These are phyloP conservation scores for Diarsia rubi DNA, from an alignment of 2,888 invertebrate genomes.

Conservation along the genomic window DNA sequence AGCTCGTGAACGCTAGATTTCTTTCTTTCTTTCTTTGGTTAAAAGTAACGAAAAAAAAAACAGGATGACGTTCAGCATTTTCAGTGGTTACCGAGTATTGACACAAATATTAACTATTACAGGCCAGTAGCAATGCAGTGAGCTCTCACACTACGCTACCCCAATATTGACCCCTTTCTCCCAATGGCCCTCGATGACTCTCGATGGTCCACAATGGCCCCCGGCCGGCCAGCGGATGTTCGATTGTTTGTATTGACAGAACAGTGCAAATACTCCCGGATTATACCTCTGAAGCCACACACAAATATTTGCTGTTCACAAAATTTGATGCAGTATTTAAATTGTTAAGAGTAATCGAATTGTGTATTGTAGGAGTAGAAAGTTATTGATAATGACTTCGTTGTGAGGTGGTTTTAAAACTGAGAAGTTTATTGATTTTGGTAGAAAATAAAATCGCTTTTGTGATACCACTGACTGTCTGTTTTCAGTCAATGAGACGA, in stretches of 20 bases:
- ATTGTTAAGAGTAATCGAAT: constrained; percentile 21
- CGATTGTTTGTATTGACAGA: constrained; percentile 58
- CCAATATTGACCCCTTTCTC: constrained; percentile 30
- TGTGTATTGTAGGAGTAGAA: constrained; percentile 8
- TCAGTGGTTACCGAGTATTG: too few relatives aligned
- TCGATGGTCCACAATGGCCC: constrained; percentile 8
- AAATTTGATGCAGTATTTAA: constrained; percentile 47
- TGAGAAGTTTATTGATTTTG: not conserved
- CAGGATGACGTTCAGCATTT: too few relatives aligned
- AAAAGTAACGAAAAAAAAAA: too few relatives aligned
- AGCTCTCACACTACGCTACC: constrained; percentile 13
- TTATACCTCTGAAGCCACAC: constrained; percentile 51
- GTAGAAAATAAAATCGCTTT: not conserved
- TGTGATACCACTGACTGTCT: too few relatives aligned
- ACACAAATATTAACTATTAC: not conserved
- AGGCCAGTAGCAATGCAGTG: not conserved
- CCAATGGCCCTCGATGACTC: constrained; percentile 11
- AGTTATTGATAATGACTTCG: not conserved
- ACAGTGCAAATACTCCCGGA: constrained; percentile 54
- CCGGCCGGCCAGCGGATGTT: constrained; percentile 8
- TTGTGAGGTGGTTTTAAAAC: not conserved
- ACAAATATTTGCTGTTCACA: constrained; percentile 53
- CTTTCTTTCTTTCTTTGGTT: too few relatives aligned
- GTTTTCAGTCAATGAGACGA: too few relatives aligned
- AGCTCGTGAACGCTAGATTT: too few relatives aligned